Conservation (phyloP, 2,888 invertebrate genomes). For the Conus canariensis region DNA sequence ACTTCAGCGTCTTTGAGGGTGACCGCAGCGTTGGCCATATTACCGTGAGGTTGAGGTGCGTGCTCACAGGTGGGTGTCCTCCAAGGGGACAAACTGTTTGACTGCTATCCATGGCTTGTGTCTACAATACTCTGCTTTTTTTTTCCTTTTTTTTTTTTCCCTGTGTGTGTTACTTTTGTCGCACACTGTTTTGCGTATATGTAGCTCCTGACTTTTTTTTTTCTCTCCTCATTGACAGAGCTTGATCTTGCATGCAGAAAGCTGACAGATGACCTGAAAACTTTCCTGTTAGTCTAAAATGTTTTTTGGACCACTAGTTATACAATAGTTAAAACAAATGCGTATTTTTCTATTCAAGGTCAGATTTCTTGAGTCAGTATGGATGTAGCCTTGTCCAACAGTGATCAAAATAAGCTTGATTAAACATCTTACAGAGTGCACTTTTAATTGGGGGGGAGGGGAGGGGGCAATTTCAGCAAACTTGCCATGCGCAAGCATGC, state of each 20-base stretch:
- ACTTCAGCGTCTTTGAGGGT: not conserved
- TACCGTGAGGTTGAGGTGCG: not conserved
- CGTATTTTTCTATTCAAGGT: not conserved
- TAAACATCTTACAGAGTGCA: too few species aligned
- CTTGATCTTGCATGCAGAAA: not conserved
- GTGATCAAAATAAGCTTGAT: too few species aligned
- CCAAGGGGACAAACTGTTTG: not conserved
- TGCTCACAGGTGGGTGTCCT: constrained; percentile 34
- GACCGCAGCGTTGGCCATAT: not conserved
- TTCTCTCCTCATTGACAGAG: not conserved
- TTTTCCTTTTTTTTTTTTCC: not conserved
- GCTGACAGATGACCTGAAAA: not conserved
- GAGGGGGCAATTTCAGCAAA: too few species aligned
- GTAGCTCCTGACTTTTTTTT: not conserved
- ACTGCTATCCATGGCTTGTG: constrained; percentile 4
- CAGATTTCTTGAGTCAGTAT: too few species aligned
- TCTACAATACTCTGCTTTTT: not conserved
- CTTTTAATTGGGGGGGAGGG: too few species aligned
- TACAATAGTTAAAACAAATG: not conserved
- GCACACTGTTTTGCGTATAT: not conserved
- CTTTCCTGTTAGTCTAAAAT: not conserved
- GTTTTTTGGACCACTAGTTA: not conserved
- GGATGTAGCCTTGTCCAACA: too few species aligned
- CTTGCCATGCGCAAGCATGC: too few species aligned
- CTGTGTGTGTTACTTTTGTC: not conserved